Evolutionary conservation across 2,113 vertebrate species (phyloP).

Genomic region (Xenopus laevis): DNA sequence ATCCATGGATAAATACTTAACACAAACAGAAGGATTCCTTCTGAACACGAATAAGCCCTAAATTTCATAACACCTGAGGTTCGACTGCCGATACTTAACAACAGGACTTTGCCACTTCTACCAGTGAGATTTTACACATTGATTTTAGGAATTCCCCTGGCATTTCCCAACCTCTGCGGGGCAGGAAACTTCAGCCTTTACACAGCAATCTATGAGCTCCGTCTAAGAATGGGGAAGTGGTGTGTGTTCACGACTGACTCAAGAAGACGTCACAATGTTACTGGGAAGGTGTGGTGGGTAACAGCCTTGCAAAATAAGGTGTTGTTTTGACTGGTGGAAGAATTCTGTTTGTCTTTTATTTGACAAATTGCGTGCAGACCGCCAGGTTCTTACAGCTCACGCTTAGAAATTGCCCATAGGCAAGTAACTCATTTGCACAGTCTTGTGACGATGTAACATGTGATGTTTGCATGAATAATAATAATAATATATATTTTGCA

Average conservation of each 20-base stretch:
- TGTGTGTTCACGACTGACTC: constrained; percentile 10
- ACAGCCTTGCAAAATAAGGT: constrained; percentile 13
- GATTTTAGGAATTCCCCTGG: neutral
- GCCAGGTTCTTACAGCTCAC: no score
- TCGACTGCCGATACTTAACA: no score
- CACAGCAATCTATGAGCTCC: neutral
- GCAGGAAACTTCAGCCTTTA: neutral
- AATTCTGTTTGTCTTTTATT: neutral
- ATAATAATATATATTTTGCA: no score
- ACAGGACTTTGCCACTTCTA: no score
- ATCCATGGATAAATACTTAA: neutral
- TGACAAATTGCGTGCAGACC: no score
- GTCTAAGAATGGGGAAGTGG: constrained; percentile 24
- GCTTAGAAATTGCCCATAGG: no score
- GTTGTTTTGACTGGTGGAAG: constrained; percentile 9
- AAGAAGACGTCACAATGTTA: constrained; percentile 9
- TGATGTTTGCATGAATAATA: no score
- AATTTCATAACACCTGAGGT: no score
- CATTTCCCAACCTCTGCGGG: neutral
- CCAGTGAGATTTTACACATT: neutral
- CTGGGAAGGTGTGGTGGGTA: constrained; percentile 9
- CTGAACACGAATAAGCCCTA: neutral
- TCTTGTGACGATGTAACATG: no score
- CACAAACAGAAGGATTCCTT: neutral
- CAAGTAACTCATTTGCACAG: no score